A percentile compares a stretch with the other conserved stretches of the same genome.
These are phyloP conservation scores for Ditylenchus dipsaci DNA, from an alignment of 1,140 invertebrate genomes.

Conservation along the genomic window DNA sequence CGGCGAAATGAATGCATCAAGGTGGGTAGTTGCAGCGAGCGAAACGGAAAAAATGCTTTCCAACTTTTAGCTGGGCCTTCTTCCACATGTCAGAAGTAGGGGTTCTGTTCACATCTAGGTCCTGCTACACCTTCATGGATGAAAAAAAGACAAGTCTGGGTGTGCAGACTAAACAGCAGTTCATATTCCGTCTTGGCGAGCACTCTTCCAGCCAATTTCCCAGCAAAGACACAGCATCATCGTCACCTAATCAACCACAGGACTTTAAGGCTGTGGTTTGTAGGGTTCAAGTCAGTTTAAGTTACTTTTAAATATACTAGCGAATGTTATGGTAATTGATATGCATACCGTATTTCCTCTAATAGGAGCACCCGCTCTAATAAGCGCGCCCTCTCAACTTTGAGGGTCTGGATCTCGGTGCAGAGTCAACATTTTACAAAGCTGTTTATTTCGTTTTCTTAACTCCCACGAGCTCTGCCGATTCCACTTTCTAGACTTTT, in stretches of 20 bases:
- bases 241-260: no score
- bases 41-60: no score
- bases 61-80: conserved; percentile 43
- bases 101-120: conserved; percentile 31
- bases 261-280: conserved; percentile 38
- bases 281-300: conserved; percentile 33
- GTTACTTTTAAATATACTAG: no score
- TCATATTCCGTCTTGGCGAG: conserved; percentile 40
- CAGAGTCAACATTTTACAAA: no score
- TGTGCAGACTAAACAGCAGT: conserved; percentile 28
- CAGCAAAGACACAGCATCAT: background rate
- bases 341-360: no score
- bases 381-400: no score
- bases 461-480: no score
- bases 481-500: no score
- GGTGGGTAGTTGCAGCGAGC: conserved; percentile 5
- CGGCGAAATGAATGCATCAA: conserved; percentile 50
- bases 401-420: no score
- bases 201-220: background rate
- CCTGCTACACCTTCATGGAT: conserved; percentile 46
- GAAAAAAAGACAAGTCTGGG: background rate
- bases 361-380: no score
- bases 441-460: no score
- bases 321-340: no score
- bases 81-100: conserved; percentile 47